phyloP scores from a whole-genome alignment of 2,797 vertebrate genomes.

The Helarctos malayanus region DNA sequence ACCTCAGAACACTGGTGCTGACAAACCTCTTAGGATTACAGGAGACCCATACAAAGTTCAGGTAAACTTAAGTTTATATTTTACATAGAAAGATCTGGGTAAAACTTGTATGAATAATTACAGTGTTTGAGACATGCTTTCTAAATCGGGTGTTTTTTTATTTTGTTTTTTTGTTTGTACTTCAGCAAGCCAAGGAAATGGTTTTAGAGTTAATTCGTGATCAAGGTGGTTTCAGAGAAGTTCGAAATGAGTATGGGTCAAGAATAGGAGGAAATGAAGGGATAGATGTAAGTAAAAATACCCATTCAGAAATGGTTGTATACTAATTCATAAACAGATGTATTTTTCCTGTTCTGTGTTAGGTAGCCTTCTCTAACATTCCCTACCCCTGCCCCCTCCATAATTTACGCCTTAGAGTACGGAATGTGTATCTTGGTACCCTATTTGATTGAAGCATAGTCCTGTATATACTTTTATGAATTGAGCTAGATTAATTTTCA shows the following conservation, averaged over 20 bases:
- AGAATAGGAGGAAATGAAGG: conserved; percentile 95
- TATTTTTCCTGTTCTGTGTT: background rate
- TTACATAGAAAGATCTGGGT: conserved; percentile 22
- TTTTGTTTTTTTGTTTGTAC: conserved; percentile 42
- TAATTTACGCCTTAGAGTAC: background rate
- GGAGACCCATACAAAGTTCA: conserved; percentile 99
- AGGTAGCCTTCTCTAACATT: background rate
- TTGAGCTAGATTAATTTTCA: conserved; percentile 22
- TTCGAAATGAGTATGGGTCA: conserved; percentile 98
- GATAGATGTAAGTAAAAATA: conserved; percentile 93
- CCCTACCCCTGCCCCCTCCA: fast-evolving
- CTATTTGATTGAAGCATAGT: background rate
- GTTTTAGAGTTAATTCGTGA: conserved; percentile 99
- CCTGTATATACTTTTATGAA: background rate
- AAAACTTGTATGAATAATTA: background rate
- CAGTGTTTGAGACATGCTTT: background rate
- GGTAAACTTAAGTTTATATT: conserved; percentile 87
- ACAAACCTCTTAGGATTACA: conserved; percentile 99
- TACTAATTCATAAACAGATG: background rate
- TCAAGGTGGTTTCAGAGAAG: conserved; percentile 98
- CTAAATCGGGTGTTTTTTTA: conserved; percentile 67
- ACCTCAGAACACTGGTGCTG: conserved; percentile 98
- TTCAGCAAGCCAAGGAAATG: conserved; percentile 99
- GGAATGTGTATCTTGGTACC: background rate
- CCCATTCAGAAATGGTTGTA: background rate